These are phyloP conservation scores for Phortica okadai DNA, from an alignment of 2,888 invertebrate genomes.

Conservation along the genomic window DNA sequence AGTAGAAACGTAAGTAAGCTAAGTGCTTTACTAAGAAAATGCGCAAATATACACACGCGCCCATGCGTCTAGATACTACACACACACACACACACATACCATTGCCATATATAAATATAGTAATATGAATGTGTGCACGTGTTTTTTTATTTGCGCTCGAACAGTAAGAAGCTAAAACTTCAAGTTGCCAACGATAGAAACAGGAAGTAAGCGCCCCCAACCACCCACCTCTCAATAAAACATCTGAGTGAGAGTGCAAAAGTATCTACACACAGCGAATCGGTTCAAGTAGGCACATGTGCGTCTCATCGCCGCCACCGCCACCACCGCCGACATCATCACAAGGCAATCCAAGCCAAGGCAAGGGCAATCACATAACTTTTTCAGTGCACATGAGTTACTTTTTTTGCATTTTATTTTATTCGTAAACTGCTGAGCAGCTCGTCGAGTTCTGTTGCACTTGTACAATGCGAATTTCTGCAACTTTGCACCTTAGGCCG, in stretches of 20 bases:
- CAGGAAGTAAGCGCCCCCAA: background rate
- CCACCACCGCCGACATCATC: background rate
- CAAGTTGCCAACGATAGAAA: background rate
- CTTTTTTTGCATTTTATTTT: background rate
- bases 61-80: constrained; percentile 22
- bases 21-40: constrained; percentile 42
- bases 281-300: constrained; percentile 28
- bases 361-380: constrained; percentile 29
- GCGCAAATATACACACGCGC: constrained; percentile 33
- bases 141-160: background rate
- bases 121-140: background rate
- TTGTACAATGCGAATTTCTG: background rate
- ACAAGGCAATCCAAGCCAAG: background rate
- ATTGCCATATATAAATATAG: background rate
- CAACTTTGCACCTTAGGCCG: constrained; percentile 28
- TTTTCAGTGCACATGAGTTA: constrained; percentile 23
- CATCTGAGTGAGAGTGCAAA: background rate
- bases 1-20: constrained; percentile 34
- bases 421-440: background rate
- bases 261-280: constrained; percentile 14
- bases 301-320: background rate
- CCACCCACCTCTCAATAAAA: background rate
- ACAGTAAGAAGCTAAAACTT: constrained; percentile 13
- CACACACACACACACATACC: background rate
- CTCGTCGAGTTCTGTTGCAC: background rate